Evolutionary conservation across 2,888 invertebrate species (phyloP).

Genomic region (Nomada ferruginata): DNA sequence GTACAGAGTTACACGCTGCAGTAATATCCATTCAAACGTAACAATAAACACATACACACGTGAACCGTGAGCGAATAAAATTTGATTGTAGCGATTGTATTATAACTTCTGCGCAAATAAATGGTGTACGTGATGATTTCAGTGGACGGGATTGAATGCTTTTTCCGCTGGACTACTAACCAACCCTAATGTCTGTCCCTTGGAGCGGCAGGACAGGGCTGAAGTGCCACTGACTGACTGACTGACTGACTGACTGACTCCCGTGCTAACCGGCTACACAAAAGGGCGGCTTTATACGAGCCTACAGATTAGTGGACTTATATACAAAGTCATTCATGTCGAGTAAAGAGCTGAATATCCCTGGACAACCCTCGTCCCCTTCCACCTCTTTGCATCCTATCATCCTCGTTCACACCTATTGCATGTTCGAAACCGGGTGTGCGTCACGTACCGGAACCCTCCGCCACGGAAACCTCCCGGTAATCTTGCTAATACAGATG

Average conservation of each 20-base stretch:
- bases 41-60: too few species aligned
- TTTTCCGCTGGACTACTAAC: constrained; percentile 26
- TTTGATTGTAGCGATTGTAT: neutral
- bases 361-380: constrained; percentile 38
- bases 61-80: neutral
- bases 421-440: constrained; percentile 74
- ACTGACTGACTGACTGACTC: constrained; percentile 67
- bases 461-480: constrained; percentile 71
- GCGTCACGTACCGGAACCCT: constrained; percentile 73
- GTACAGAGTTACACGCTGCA: too few species aligned
- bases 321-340: constrained; percentile 76
- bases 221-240: constrained; percentile 59
- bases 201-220: constrained; percentile 36
- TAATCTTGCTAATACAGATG: constrained; percentile 84
- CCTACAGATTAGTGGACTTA: constrained; percentile 82
- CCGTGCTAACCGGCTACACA: constrained; percentile 57
- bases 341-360: constrained; percentile 62
- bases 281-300: constrained; percentile 77
- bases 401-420: constrained; percentile 76
- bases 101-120: neutral
- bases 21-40: too few species aligned
- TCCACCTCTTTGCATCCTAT: constrained; percentile 29
- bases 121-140: constrained; percentile 26
- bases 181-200: constrained; percentile 61
- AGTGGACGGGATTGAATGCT: constrained; percentile 32